A percentile compares a stretch with the other conserved stretches of the same genome.
These are phyloP conservation scores for Ornithoptera priamus DNA, from an alignment of 2,888 invertebrate genomes.

Conservation along the genomic window DNA sequence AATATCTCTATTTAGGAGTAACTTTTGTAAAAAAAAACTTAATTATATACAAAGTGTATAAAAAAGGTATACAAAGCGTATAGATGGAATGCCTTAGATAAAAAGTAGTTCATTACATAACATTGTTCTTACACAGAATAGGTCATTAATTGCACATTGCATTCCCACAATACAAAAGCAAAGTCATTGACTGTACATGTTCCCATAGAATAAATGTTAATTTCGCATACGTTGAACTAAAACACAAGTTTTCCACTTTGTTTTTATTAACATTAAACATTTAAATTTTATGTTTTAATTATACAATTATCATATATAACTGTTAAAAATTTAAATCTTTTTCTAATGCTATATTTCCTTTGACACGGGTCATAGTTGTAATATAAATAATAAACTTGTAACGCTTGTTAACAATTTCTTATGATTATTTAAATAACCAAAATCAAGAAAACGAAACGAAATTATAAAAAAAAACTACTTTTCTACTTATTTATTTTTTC, in stretches of 20 bases:
- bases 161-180: slow-evolving; percentile 22
- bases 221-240: slow-evolving; percentile 1
- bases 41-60: neutral
- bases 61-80: neutral
- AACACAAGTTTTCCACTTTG: neutral
- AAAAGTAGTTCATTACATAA: slow-evolving; percentile 17
- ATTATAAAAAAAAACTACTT: too few relatives aligned
- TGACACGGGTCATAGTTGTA: too few relatives aligned
- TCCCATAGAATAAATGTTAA: slow-evolving; percentile 17
- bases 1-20: neutral
- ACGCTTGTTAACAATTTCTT: too few relatives aligned
- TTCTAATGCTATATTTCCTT: too few relatives aligned
- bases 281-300: neutral
- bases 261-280: neutral
- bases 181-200: slow-evolving; percentile 24
- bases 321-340: neutral
- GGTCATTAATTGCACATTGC: slow-evolving; percentile 6
- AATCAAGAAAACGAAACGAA: too few relatives aligned
- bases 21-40: neutral
- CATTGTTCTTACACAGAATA: slow-evolving; percentile 9
- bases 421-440: too few relatives aligned
- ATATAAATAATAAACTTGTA: too few relatives aligned
- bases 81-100: neutral
- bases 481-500: too few relatives aligned
- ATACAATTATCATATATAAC: neutral